These are phyloP conservation scores for Hippocampus abdominalis DNA, from an alignment of 2,113 vertebrate species.

Conservation along the genomic window DNA sequence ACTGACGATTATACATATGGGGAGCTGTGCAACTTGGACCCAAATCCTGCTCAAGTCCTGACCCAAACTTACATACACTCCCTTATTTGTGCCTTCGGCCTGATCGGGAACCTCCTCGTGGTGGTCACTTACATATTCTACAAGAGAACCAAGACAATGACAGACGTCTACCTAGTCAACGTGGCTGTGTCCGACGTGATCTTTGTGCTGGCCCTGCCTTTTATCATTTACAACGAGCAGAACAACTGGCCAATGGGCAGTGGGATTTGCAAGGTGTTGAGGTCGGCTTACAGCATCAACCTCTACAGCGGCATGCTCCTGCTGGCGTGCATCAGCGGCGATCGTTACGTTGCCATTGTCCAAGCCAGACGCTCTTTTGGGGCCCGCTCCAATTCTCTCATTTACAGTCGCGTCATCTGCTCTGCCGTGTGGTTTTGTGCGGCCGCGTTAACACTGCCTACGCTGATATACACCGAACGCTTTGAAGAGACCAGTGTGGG, in stretches of 20 bases:
- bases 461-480: conserved; percentile 72
- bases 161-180: conserved; percentile 86
- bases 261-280: conserved; percentile 75
- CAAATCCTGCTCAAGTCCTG: conserved; percentile 1
- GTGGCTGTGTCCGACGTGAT: conserved; percentile 86
- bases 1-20: neutral
- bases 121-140: conserved; percentile 84
- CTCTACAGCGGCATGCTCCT: conserved; percentile 90
- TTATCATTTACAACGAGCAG: conserved; percentile 76
- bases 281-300: conserved; percentile 83
- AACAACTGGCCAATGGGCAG: conserved; percentile 76
- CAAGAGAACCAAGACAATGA: conserved; percentile 85
- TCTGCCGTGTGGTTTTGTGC: conserved; percentile 75
- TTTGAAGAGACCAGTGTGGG: neutral
- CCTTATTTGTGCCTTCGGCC: conserved; percentile 77
- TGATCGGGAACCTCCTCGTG: conserved; percentile 85
- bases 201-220: conserved; percentile 83
- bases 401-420: conserved; percentile 76
- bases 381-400: conserved; percentile 59
- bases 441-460: conserved; percentile 70
- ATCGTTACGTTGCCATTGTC: conserved; percentile 89
- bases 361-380: conserved; percentile 81
- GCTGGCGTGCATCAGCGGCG: conserved; percentile 83
- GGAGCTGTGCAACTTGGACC: conserved; percentile 29
- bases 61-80: conserved; percentile 67